Conservation (phyloP, 2,797 vertebrate genomes). For the Thalassophryne amazonica region DNA sequence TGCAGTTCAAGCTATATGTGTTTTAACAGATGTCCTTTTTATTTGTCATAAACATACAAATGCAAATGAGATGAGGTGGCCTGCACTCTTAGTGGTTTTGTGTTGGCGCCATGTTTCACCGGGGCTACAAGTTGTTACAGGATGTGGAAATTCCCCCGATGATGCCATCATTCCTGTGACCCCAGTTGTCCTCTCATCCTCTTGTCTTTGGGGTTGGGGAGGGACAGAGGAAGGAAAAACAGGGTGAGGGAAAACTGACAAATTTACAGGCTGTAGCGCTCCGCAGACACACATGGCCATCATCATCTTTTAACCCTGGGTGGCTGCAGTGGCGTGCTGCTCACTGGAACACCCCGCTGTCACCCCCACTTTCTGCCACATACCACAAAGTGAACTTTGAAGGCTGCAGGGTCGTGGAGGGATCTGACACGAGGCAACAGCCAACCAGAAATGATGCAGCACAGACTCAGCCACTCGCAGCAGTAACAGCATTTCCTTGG, state of each 20-base stretch:
- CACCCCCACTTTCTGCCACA: conserved; percentile 24
- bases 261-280: conserved; percentile 32
- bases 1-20: background rate
- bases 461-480: background rate
- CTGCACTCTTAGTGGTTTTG: no score
- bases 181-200: conserved; percentile 44
- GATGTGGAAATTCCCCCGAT: conserved; percentile 58
- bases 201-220: conserved; percentile 27
- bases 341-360: conserved; percentile 47
- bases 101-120: no score
- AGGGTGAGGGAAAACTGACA: conserved; percentile 18
- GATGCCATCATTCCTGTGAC: conserved; percentile 42
- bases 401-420: background rate
- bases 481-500: background rate
- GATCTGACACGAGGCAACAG: conserved; percentile 8
- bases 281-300: conserved; percentile 46
- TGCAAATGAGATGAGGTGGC: no score
- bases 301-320: conserved; percentile 36
- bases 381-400: conserved; percentile 34
- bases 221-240: conserved; percentile 36
- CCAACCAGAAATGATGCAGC: background rate
- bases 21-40: background rate
- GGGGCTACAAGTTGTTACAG: no score
- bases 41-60: no score
- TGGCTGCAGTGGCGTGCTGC: conserved; percentile 27